Evolutionary conservation across 1,140 invertebrate genomes (phyloP).

Genomic region (Rhyzopertha dominica): DNA sequence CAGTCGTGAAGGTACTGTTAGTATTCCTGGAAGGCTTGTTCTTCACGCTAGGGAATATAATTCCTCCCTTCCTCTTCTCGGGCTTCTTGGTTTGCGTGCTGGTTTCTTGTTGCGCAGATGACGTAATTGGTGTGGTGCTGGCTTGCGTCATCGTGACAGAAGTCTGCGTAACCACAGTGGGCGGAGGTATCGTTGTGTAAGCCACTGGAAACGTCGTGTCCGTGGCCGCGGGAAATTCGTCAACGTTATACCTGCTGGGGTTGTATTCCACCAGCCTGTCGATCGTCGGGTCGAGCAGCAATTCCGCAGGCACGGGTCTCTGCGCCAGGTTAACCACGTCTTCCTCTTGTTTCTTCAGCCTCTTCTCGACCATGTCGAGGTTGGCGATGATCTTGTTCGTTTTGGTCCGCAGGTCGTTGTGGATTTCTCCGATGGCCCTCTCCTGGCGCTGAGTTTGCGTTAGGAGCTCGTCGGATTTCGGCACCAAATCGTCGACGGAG

Average conservation of each 20-base stretch:
- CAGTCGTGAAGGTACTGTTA: slow-evolving; percentile 74
- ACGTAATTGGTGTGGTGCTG: slow-evolving; percentile 32
- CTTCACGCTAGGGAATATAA: slow-evolving; percentile 86
- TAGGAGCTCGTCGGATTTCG: slow-evolving; percentile 78
- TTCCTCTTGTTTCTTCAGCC: slow-evolving; percentile 76
- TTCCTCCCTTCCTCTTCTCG: slow-evolving; percentile 62
- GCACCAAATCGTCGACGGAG: slow-evolving; percentile 75
- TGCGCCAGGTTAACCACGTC: slow-evolving; percentile 68
- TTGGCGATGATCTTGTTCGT: slow-evolving; percentile 85
- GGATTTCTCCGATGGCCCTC: slow-evolving; percentile 79
- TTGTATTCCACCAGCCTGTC: slow-evolving; percentile 71
- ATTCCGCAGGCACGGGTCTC: slow-evolving; percentile 63
- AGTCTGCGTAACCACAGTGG: slow-evolving; percentile 39
- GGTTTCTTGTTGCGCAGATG: slow-evolving; percentile 37
- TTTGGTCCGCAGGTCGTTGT: slow-evolving; percentile 73
- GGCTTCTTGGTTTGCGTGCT: slow-evolving; percentile 46
- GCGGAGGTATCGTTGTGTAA: slow-evolving; percentile 41
- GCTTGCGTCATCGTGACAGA: slow-evolving; percentile 34
- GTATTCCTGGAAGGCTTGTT: slow-evolving; percentile 80
- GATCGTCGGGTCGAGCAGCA: slow-evolving; percentile 70
- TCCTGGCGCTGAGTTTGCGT: slow-evolving; percentile 83
- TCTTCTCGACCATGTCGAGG: slow-evolving; percentile 76
- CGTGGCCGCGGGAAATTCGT: slow-evolving; percentile 19
- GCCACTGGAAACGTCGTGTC: slow-evolving; percentile 37
- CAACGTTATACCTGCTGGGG: slow-evolving; percentile 46